These are phyloP conservation scores for Lycaon pictus DNA, from an alignment of 2,113 vertebrate genomes.

Conservation along the genomic window DNA sequence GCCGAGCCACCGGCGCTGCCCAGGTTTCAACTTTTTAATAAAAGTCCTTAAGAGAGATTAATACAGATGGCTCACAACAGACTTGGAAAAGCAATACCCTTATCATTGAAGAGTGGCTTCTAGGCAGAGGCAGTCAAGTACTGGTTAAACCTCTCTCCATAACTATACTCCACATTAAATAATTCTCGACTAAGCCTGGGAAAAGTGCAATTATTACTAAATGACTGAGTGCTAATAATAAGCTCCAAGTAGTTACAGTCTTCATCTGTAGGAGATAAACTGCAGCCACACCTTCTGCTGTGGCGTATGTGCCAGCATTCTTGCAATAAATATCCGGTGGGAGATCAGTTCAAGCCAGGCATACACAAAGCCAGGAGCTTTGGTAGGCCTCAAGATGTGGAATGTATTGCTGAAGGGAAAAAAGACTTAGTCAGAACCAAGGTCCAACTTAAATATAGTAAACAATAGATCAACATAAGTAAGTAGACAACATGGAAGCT, in stretches of 20 bases:
- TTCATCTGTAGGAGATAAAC: conserved; percentile 86
- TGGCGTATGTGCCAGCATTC: conserved; percentile 99
- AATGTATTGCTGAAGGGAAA: conserved; percentile 96
- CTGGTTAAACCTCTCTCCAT: neutral
- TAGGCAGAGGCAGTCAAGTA: neutral
- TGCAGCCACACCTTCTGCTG: conserved; percentile 98
- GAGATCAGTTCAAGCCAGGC: conserved; percentile 99
- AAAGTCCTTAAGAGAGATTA: neutral
- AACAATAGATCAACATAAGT: neutral
- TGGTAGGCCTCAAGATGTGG: conserved; percentile 99
- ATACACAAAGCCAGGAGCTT: conserved; percentile 99
- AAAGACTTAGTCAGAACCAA: conserved; percentile 77
- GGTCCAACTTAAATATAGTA: conserved; percentile 66
- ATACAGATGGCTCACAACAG: neutral
- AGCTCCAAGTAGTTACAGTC: conserved; percentile 67
- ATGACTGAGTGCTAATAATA: conserved; percentile 32
- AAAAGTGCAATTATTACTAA: neutral
- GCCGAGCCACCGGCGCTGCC: too few species aligned
- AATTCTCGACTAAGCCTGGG: conserved; percentile 20
- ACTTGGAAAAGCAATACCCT: neutral
- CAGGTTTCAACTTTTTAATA: neutral
- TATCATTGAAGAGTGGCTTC: conserved; percentile 19
- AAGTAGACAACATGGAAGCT: neutral
- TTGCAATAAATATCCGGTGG: conserved; percentile 99
- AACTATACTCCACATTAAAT: neutral